These are phyloP conservation scores for Muntiacus muntjak DNA, from an alignment of 2,113 vertebrate genomes.

Conservation along the genomic window DNA sequence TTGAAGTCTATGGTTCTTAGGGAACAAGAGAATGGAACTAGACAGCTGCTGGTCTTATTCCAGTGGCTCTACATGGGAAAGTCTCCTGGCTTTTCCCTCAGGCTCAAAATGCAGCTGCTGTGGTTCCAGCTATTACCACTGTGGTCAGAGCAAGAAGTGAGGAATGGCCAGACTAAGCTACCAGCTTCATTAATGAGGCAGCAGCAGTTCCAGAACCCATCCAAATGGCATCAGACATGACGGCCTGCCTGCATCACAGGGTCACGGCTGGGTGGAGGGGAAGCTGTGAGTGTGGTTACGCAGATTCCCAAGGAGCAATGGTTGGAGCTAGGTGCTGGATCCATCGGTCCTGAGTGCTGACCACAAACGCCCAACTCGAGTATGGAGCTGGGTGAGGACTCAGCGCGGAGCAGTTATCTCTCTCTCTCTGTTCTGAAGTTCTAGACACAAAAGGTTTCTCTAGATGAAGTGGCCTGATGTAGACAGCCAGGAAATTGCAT, in stretches of 20 bases:
- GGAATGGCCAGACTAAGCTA: not conserved
- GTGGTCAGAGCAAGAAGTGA: not conserved
- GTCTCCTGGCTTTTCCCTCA: not conserved
- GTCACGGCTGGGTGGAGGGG: not conserved
- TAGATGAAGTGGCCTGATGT: not conserved
- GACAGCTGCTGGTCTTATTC: not conserved
- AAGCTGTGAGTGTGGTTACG: not conserved
- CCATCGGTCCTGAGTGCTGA: not conserved
- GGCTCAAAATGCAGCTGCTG: not conserved
- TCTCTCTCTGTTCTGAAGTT: not conserved
- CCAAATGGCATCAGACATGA: not conserved
- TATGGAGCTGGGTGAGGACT: not conserved
- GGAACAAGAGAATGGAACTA: not conserved
- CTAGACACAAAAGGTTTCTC: slow-evolving; percentile 28
- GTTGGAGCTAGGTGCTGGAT: not conserved
- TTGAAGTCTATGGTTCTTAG: not conserved
- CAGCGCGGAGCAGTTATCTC: not conserved
- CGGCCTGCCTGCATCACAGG: not conserved
- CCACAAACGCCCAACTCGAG: not conserved
- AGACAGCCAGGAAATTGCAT: slow-evolving; percentile 9
- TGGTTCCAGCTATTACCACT: not conserved
- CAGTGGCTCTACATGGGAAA: too few species aligned
- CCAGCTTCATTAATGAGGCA: not conserved
- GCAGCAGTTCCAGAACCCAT: not conserved
- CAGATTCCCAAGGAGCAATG: not conserved